Conservation (phyloP, 2,888 invertebrate species). For the Amblyjoppa fuscipennis region DNA sequence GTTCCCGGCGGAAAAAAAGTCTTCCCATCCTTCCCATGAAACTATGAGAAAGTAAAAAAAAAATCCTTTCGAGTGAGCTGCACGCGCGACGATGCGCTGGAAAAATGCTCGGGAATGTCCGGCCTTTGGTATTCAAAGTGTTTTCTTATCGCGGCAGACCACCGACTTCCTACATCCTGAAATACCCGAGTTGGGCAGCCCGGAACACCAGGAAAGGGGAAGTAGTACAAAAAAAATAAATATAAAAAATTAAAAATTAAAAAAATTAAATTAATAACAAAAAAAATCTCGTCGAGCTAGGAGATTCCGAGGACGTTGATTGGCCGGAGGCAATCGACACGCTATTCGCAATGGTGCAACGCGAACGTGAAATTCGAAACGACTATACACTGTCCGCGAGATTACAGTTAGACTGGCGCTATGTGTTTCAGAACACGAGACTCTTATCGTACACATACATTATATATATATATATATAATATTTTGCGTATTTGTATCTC, state of each 20-base stretch:
- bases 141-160: slow-evolving; percentile 40
- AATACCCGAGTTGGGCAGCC: not conserved
- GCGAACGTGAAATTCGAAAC: slow-evolving; percentile 49
- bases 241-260: not conserved
- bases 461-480: not conserved
- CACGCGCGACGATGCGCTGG: not conserved
- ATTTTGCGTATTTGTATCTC: not conserved
- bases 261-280: slow-evolving; percentile 21
- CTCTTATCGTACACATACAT: not conserved
- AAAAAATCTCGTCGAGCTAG: not conserved
- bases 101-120: not conserved
- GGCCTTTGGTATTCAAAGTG: not conserved
- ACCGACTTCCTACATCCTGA: slow-evolving; percentile 32
- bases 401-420: slow-evolving; percentile 34
- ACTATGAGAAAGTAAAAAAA: not conserved
- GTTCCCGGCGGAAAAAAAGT: not conserved
- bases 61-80: not conserved
- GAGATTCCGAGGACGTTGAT: slow-evolving; percentile 38
- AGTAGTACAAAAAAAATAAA: slow-evolving; percentile 34
- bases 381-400: slow-evolving; percentile 3
- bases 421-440: slow-evolving; percentile 1
- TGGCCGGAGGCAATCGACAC: not conserved
- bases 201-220: slow-evolving; percentile 39
- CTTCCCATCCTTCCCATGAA: not conserved
- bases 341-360: slow-evolving; percentile 21